Evolutionary conservation across 2,888 invertebrate species (phyloP).

Genomic region (Apotomis capreana): DNA sequence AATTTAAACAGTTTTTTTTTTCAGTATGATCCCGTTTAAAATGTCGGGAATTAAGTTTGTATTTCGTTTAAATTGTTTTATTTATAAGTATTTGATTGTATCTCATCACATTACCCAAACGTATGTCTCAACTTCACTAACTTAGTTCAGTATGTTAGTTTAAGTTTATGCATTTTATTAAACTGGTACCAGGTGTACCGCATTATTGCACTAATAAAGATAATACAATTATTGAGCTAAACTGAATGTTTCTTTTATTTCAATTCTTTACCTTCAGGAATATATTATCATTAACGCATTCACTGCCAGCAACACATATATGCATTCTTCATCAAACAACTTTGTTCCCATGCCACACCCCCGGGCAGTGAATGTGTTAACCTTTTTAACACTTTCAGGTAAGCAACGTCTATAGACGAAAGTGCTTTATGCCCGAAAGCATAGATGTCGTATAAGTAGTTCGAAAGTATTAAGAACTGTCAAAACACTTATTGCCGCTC

Average conservation of each 20-base stretch:
- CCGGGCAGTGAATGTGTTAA: no score
- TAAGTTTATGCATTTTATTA: constrained; percentile 44
- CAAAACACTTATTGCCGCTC: no score
- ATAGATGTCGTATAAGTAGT: no score
- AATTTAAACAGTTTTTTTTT: not conserved
- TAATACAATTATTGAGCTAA: constrained; percentile 51
- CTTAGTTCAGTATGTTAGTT: constrained; percentile 39
- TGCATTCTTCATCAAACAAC: no score
- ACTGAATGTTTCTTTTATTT: not conserved
- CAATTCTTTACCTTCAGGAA: not conserved
- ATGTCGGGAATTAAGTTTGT: no score
- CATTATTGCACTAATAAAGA: constrained; percentile 72
- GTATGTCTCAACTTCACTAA: constrained; percentile 39
- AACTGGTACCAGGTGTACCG: constrained; percentile 52
- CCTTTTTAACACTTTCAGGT: no score
- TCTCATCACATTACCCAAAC: constrained; percentile 24
- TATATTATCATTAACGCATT: not conserved
- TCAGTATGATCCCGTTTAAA: no score
- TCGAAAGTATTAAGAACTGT: no score
- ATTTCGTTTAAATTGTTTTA: not conserved
- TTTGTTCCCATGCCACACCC: no score
- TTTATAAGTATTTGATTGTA: not conserved
- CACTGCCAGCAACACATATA: no score
- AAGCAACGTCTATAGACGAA: no score
- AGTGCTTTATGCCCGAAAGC: no score